These are phyloP conservation scores for Pagrus major DNA, from an alignment of 2,113 vertebrate genomes.

Conservation along the genomic window DNA sequence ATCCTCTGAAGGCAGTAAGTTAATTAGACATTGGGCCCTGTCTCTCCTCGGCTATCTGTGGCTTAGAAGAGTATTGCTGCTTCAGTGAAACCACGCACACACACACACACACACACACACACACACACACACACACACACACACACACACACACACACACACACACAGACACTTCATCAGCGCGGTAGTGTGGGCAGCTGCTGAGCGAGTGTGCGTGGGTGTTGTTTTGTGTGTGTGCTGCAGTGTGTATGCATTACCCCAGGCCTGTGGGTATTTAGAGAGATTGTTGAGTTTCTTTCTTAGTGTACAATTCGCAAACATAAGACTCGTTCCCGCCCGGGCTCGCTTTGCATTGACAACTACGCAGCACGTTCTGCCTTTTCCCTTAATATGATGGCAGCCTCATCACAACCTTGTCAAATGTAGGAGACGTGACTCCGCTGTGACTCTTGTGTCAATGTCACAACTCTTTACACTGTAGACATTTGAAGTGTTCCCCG, in stretches of 20 bases:
- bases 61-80: slow-evolving; percentile 43
- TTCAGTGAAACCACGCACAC: slow-evolving; percentile 54
- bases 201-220: slow-evolving; percentile 11
- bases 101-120: neutral
- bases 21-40: slow-evolving; percentile 65
- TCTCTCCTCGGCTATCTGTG: slow-evolving; percentile 35
- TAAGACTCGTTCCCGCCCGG: neutral
- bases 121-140: slow-evolving; percentile 1
- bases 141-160: slow-evolving; percentile 3
- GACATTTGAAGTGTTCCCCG: slow-evolving; percentile 59
- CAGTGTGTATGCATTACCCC: slow-evolving; percentile 3
- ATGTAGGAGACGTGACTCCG: slow-evolving; percentile 35
- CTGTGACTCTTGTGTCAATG: slow-evolving; percentile 61
- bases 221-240: slow-evolving; percentile 7
- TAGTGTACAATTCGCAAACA: slow-evolving; percentile 1
- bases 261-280: slow-evolving; percentile 24
- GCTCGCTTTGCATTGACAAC: neutral
- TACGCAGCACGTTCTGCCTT: neutral
- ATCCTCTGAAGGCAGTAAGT: slow-evolving; percentile 64
- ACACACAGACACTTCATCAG: slow-evolving; percentile 17
- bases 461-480: slow-evolving; percentile 57
- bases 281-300: slow-evolving; percentile 17
- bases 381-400: slow-evolving; percentile 28
- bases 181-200: slow-evolving; percentile 18
- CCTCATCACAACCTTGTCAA: slow-evolving; percentile 60